phyloP scores from a whole-genome alignment of 2,113 vertebrate genomes.

The Chlamydotis undulata region DNA sequence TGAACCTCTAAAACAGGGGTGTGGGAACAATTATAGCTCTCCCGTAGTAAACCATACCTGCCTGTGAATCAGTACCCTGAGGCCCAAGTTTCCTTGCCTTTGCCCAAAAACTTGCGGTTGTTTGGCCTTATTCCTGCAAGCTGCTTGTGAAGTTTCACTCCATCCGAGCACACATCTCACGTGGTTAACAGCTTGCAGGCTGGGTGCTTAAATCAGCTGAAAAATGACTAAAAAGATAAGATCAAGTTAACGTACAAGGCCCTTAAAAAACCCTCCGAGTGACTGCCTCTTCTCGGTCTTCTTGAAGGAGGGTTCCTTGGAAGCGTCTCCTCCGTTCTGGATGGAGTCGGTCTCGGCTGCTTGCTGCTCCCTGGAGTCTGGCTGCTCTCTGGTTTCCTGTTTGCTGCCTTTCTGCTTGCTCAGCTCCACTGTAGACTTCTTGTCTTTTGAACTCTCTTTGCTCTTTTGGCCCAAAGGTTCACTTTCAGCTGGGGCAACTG shows the following conservation, averaged over 20 bases:
- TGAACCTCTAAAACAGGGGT: background rate
- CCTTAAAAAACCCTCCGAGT: constrained; percentile 90
- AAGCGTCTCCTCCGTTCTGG: constrained; percentile 71
- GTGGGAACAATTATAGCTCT: background rate
- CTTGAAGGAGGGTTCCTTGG: constrained; percentile 69
- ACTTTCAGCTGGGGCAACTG: constrained; percentile 16
- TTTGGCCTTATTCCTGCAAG: background rate
- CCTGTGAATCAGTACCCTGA: background rate
- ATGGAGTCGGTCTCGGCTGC: background rate
- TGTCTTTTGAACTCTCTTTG: constrained; percentile 72
- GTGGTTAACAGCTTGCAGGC: background rate
- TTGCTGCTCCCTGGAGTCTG: constrained; percentile 21
- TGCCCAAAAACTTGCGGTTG: background rate
- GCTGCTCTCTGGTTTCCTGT: constrained; percentile 61
- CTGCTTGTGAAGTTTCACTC: background rate
- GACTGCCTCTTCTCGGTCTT: constrained; percentile 91
- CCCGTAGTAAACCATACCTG: background rate
- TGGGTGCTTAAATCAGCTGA: background rate
- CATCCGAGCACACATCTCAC: background rate
- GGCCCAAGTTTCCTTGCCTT: background rate
- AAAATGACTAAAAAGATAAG: background rate
- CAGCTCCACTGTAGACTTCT: constrained; percentile 34
- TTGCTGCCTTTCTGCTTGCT: constrained; percentile 59
- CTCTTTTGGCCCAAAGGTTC: constrained; percentile 76
- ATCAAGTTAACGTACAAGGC: constrained; percentile 79